These are phyloP conservation scores for Tribolium freemani DNA, from an alignment of 2,888 invertebrate species.

Conservation along the genomic window DNA sequence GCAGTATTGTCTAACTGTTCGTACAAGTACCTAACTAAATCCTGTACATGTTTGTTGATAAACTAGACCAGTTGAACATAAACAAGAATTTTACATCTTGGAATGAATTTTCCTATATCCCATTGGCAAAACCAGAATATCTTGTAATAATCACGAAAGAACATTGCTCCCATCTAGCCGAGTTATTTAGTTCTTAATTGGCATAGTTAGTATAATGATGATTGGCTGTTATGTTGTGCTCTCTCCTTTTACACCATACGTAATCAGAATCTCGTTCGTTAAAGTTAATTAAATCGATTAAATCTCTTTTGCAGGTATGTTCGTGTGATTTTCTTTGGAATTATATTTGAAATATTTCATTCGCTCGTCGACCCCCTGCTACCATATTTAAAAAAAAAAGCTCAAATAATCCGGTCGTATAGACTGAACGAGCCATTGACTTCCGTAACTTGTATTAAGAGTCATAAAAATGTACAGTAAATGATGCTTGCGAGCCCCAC, in stretches of 20 bases:
- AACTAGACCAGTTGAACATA: not conserved
- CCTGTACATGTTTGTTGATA: not conserved
- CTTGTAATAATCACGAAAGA: slow-evolving; percentile 31
- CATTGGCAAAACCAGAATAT: slow-evolving; percentile 29
- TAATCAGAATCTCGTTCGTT: slow-evolving; percentile 44
- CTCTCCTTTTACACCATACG: slow-evolving; percentile 45
- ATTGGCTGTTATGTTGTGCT: slow-evolving; percentile 49
- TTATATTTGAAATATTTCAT: slow-evolving; percentile 20
- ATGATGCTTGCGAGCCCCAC: slow-evolving; percentile 36
- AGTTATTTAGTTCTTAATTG: slow-evolving; percentile 41
- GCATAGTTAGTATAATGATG: slow-evolving; percentile 49
- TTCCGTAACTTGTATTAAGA: slow-evolving; percentile 36
- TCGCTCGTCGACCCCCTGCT: slow-evolving; percentile 2
- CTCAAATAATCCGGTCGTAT: slow-evolving; percentile 41
- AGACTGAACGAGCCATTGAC: slow-evolving; percentile 45
- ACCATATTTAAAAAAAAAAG: slow-evolving; percentile 34
- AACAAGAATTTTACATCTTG: slow-evolving; percentile 1
- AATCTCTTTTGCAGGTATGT: slow-evolving; percentile 15
- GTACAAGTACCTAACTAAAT: not conserved
- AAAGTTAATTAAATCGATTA: slow-evolving; percentile 39
- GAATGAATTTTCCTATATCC: slow-evolving; percentile 6
- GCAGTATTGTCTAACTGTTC: not conserved
- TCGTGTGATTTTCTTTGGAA: slow-evolving; percentile 7
- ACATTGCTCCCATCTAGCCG: slow-evolving; percentile 30
- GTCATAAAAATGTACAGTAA: slow-evolving; percentile 45